Evolutionary conservation across 1,140 invertebrate species (phyloP).

Genomic region (Bombus waltoni): DNA sequence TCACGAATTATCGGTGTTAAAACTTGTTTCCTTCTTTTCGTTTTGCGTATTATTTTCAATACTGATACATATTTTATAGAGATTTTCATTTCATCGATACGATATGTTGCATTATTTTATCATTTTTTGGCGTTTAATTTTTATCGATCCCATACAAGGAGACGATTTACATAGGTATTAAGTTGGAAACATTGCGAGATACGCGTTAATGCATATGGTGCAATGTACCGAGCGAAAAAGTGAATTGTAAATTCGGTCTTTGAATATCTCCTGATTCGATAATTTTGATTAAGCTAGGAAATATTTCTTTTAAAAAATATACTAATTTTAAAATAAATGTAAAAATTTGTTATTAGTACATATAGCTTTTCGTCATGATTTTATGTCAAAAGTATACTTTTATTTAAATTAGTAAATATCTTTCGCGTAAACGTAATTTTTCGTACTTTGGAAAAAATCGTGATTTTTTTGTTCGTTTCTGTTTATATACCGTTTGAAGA

Average conservation of each 20-base stretch:
- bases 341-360: not conserved
- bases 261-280: not conserved
- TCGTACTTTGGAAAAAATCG: not conserved
- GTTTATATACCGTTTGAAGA: not conserved
- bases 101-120: not conserved
- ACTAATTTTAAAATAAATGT: not conserved
- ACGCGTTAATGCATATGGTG: not conserved
- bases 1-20: not conserved
- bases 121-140: not conserved
- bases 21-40: not conserved
- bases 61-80: not conserved
- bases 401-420: not conserved
- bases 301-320: not conserved
- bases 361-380: not conserved
- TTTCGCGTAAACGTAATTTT: not conserved
- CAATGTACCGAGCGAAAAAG: not conserved
- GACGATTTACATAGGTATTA: not conserved
- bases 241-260: not conserved
- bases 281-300: not conserved
- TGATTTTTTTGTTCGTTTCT: not conserved
- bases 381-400: not conserved
- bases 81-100: not conserved
- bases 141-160: not conserved
- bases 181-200: not conserved
- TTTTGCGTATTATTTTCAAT: not conserved